Evolutionary conservation across 2,113 vertebrate species (phyloP).

Genomic region (Crotalus horridus): DNA sequence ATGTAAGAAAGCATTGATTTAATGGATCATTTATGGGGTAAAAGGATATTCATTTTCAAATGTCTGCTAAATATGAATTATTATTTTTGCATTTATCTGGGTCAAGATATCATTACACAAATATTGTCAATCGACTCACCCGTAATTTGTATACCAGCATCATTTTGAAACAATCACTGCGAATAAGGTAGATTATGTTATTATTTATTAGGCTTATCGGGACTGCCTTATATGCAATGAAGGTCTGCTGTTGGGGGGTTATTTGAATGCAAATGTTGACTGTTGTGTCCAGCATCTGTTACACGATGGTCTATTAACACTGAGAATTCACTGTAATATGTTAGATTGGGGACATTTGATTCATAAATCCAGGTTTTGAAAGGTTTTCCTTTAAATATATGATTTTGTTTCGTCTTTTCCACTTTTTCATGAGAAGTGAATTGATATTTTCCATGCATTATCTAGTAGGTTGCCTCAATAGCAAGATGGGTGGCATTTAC

Average conservation of each 20-base stretch:
- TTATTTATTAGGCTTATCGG: background rate
- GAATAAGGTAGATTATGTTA: background rate
- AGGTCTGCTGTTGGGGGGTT: background rate
- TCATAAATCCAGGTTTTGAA: background rate
- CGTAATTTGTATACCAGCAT: background rate
- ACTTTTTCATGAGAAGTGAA: no score
- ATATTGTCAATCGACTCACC: background rate
- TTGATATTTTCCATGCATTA: background rate
- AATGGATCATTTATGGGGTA: background rate
- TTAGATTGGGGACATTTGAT: background rate
- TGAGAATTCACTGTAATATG: background rate
- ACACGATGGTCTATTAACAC: background rate
- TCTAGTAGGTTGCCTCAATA: background rate
- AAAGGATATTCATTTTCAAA: background rate
- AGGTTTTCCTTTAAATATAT: background rate
- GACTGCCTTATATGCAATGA: background rate
- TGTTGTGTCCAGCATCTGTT: background rate
- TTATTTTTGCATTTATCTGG: background rate
- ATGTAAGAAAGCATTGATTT: background rate
- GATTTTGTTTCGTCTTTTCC: no score
- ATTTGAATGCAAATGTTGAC: background rate
- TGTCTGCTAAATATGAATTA: background rate
- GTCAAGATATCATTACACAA: background rate
- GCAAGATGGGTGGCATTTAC: background rate
- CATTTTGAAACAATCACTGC: background rate